Base-by-base conservation (phyloP, 1,140 invertebrate species). In the Leptonema lineaticorne region DNA sequence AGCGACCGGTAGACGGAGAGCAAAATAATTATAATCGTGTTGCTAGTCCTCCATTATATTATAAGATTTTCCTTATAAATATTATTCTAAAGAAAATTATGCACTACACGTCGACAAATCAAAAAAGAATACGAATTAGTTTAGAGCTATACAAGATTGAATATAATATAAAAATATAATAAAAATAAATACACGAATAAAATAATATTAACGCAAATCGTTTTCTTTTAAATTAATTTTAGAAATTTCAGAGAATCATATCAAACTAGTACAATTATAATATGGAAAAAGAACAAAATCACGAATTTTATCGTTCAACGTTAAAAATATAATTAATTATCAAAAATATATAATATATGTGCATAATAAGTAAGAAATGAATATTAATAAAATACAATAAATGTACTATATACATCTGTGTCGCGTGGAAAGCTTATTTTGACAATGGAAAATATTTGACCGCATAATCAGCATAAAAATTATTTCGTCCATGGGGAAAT, bases 401-500 rank as follows among this genome's bases (percentile, higher is more conserved):
- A n/a, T n/a, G n/a, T n/a, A n/a, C n/a, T n/a, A n/a, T n/a, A n/a
- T n/a, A n/a, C n/a, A n/a, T n/a, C n/a, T n/a, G n/a, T 26, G n/a
- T 22, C 9, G 20, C 50, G 8, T 26, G 20, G 5, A 22, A 50
- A 18, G 20, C 46, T 22, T 20, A 50, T n/a, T 20, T 18, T 48
- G 30, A 60, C 65, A 58, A 48, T 24, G 45, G 57, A 30, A 60
- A 67, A 67, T 59, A 67, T 67, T 67, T 60, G 53, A 58, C 56
- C 53, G 27, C 57, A 29, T 67, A 67, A 67, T 67, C 26, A 29
- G 65, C 57, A 37, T 45, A 57, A 59, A 67, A 67, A 67, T 67
- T 67, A 60, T 67, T 60, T 67, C 56, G 46, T 45, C 65, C 65
- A 53, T 41, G 8, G 65, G 65, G 65, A 67, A 67, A 67, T 67